These are phyloP conservation scores for Nephrotoma flavescens DNA, from an alignment of 2,888 invertebrate genomes.

Conservation along the genomic window DNA sequence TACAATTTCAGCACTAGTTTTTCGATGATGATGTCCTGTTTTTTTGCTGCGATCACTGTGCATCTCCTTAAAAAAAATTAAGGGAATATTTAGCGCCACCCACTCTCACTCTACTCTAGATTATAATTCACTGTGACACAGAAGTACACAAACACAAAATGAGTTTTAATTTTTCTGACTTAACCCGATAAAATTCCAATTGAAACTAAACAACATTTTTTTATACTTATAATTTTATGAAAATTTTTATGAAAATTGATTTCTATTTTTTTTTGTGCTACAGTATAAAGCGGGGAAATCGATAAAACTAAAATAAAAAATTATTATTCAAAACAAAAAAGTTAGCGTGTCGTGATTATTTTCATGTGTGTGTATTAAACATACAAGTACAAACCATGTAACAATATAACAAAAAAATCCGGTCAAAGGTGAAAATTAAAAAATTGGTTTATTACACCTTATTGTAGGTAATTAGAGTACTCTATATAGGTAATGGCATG, in stretches of 20 bases:
- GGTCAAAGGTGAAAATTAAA: neutral
- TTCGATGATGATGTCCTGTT: constrained; percentile 26
- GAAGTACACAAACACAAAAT: neutral
- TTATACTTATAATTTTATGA: neutral
- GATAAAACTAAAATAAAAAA: neutral
- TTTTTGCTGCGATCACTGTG: neutral
- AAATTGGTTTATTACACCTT: neutral
- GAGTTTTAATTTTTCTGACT: neutral
- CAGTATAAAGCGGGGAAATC: neutral
- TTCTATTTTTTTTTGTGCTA: neutral
- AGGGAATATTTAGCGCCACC: neutral
- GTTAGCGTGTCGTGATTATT: neutral
- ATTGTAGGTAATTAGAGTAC: neutral
- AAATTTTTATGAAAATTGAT: neutral
- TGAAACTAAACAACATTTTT: neutral
- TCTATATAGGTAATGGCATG: neutral
- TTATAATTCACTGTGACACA: neutral
- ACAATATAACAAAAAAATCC: neutral
- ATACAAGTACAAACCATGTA: neutral
- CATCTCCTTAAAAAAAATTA: neutral
- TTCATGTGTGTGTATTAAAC: neutral
- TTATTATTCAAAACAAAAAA: neutral
- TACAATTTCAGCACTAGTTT: constrained; percentile 68
- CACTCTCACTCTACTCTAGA: neutral
- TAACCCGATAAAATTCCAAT: neutral